These are phyloP conservation scores for Botia kubotai DNA, from an alignment of 2,797 vertebrate genomes.

Conservation along the genomic window DNA sequence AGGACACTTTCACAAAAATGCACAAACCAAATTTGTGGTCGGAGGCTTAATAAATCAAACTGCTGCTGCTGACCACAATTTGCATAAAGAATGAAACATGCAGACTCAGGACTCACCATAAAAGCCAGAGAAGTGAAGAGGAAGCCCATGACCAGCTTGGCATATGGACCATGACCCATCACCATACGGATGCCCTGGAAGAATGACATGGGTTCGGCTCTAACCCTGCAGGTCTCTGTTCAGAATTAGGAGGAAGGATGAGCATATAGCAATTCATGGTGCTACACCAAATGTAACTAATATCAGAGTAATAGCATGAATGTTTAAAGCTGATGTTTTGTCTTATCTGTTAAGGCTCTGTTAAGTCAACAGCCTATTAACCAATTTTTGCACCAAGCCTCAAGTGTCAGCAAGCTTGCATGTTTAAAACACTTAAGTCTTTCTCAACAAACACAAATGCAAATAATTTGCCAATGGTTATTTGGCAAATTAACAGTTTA, in stretches of 20 bases:
- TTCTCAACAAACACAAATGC: too few species aligned
- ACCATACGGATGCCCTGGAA: constrained; percentile 86
- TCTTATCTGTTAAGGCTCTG: too few species aligned
- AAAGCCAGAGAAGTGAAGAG: constrained; percentile 95
- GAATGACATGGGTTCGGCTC: constrained; percentile 80
- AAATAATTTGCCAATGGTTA: too few species aligned
- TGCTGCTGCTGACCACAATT: background rate
- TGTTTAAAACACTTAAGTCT: too few species aligned
- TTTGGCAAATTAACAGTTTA: too few species aligned
- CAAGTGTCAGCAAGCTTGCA: too few species aligned
- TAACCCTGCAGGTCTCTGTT: constrained; percentile 76
- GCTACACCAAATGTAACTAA: background rate
- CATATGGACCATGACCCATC: constrained; percentile 86
- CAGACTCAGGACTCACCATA: constrained; percentile 81
- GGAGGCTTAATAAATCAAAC: too few species aligned
- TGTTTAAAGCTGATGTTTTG: too few species aligned
- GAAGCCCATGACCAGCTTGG: constrained; percentile 90
- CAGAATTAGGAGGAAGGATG: constrained; percentile 10
- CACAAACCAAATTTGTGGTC: background rate
- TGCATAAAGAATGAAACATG: too few species aligned
- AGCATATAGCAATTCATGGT: background rate
- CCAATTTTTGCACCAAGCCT: too few species aligned
- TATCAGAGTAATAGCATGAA: background rate
- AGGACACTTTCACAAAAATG: constrained; percentile 21
- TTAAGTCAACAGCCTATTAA: too few species aligned